Evolutionary conservation across 2,888 invertebrate genomes (phyloP).

Genomic region (Reticulitermes lucifugus): DNA sequence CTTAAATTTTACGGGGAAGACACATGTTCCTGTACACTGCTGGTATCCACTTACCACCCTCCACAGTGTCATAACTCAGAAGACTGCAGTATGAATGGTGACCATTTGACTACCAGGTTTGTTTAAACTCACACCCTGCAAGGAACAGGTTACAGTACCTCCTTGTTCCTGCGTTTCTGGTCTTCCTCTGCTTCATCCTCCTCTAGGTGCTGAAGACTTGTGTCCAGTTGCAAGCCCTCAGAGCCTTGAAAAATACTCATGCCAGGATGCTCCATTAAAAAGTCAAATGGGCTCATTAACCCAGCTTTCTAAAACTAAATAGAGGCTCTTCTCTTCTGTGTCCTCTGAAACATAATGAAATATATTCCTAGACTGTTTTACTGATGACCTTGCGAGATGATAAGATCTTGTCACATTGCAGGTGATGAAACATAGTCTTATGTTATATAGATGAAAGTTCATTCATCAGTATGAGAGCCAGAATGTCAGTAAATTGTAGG

Average conservation of each 20-base stretch:
- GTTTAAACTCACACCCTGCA: background rate
- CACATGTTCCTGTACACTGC: background rate
- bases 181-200: conserved; percentile 75
- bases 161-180: conserved; percentile 73
- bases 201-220: conserved; percentile 72
- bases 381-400: too few relatives aligned
- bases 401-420: too few relatives aligned
- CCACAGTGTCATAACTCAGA: background rate
- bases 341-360: too few relatives aligned
- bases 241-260: conserved; percentile 78
- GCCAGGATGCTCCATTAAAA: conserved; percentile 60
- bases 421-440: too few relatives aligned
- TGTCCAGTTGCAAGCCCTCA: conserved; percentile 74
- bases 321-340: too few relatives aligned
- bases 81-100: background rate
- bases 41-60: background rate
- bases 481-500: too few relatives aligned
- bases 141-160: conserved; percentile 64
- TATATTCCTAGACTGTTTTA: too few relatives aligned
- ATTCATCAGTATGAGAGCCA: too few relatives aligned
- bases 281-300: background rate
- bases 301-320: too few relatives aligned
- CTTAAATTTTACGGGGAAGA: background rate
- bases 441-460: too few relatives aligned
- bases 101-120: background rate